Evolutionary conservation across 2,797 vertebrate species (phyloP), one percentile per base, ranked within the genome.

Genomic region (Hydrophis major): DNA sequence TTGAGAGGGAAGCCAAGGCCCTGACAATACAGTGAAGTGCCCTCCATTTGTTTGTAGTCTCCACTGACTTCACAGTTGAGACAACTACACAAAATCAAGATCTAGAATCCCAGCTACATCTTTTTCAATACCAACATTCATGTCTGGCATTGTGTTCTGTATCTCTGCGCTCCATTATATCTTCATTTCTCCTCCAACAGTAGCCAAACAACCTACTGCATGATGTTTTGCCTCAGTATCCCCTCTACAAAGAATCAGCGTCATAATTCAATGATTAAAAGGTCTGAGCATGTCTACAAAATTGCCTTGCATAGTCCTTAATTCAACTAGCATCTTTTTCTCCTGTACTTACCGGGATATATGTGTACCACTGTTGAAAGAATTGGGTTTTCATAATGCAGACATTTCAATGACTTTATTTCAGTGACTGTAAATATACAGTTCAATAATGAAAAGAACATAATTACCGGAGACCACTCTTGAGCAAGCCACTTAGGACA

Each of bases 401-500:
- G 92, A n/a, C 18, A 63, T 50, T 91, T 25, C 12, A 42, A 78
- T 78, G 6, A 74, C 69, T 20, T 37, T 20, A 74, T 74, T 74
- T 74, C 32, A 37, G 32, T 10, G n/a, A n/a, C n/a, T 16, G 11
- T 83, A 83, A 83, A 10, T 6, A 37, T 22, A 69, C 7, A 86
- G 4, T 59, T 74, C 32, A 42, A 74, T 47, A 86, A 53, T 47
- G 22, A 90, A 4, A 12, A 92, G 92, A 94, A 93, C 2, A 0
- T 94, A 92, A 94, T 98, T 98, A 99, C 99, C 92, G 99, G 99
- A 94, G 99, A 99, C 99, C 99, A 99, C 95, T 99, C 99, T 97
- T 99, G 99, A 88, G 99, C 98, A 96, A 99, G 97, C 99, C 99
- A 99, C 94, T 98, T 99, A 94, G 99, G 99, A 95, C 99, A 99